A percentile compares a stretch with the other conserved stretches of the same genome.
These are phyloP conservation scores for Rotaria macrura DNA, from an alignment of 2,888 invertebrate genomes.

Conservation along the genomic window DNA sequence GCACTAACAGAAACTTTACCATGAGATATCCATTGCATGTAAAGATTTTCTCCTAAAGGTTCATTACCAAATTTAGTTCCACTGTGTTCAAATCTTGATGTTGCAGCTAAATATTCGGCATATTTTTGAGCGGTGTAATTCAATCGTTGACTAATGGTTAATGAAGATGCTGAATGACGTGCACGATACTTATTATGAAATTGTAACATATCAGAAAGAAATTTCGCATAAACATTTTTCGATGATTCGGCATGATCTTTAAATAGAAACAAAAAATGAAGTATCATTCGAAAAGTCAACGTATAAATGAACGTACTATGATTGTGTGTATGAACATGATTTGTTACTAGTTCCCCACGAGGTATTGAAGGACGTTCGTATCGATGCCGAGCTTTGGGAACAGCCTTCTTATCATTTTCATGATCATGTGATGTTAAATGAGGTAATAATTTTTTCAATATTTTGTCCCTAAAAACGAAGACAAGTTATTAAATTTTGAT, in stretches of 20 bases:
- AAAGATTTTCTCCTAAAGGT: background rate
- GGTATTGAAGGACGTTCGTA: background rate
- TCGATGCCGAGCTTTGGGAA: background rate
- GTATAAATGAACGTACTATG: background rate
- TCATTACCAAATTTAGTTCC: background rate
- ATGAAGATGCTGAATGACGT: background rate
- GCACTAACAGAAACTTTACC: background rate
- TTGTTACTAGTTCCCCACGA: background rate
- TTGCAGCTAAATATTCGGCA: background rate
- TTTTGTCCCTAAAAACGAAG: background rate
- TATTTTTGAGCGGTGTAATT: background rate
- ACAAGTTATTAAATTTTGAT: background rate
- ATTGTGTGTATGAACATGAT: background rate
- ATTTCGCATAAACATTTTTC: background rate
- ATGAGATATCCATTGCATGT: slow-evolving; percentile 1
- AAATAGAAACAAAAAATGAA: background rate
- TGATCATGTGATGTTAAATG: background rate
- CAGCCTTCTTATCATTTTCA: background rate
- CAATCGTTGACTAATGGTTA: background rate
- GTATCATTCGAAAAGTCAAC: background rate
- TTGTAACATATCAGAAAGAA: background rate
- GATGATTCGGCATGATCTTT: background rate
- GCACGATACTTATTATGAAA: background rate
- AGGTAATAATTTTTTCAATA: background rate
- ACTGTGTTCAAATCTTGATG: background rate